Evolutionary conservation across 2,797 vertebrate species (phyloP).

Genomic region (Schizopygopsis pylzovi): DNA sequence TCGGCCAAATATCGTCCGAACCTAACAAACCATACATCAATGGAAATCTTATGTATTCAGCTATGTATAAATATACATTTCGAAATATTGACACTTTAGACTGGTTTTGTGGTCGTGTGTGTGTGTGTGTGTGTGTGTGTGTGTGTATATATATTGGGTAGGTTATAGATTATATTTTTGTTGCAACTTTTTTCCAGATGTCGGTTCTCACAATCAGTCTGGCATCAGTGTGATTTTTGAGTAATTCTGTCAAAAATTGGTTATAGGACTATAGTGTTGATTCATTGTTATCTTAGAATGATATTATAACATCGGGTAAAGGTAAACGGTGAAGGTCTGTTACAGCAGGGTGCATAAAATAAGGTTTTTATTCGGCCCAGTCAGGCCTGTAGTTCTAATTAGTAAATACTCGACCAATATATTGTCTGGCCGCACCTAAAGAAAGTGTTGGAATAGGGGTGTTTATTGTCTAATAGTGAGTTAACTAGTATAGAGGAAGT

Average conservation of each 20-base stretch:
- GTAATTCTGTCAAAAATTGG: not conserved
- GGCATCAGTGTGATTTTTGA: not conserved
- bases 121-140: too few relatives aligned
- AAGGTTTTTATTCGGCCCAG: not conserved
- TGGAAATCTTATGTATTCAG: too few relatives aligned
- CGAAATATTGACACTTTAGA: too few relatives aligned
- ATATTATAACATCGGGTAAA: not conserved
- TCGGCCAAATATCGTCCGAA: too few relatives aligned
- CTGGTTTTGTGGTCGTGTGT: too few relatives aligned
- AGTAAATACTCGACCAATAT: not conserved
- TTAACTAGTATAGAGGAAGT: not conserved
- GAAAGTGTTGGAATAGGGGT: not conserved
- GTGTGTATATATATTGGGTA: too few relatives aligned
- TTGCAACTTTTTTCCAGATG: not conserved
- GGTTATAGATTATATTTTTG: too few relatives aligned
- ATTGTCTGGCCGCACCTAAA: not conserved
- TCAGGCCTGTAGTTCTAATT: not conserved
- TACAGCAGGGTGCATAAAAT: not conserved
- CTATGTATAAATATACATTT: too few relatives aligned
- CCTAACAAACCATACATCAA: too few relatives aligned
- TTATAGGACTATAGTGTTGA: not conserved
- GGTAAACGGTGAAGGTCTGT: not conserved
- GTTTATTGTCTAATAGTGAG: not conserved
- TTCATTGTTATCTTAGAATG: not conserved
- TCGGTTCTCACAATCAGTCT: not conserved